Base-by-base conservation (phyloP, 2,888 invertebrate genomes). In the Plebejus anna region DNA sequence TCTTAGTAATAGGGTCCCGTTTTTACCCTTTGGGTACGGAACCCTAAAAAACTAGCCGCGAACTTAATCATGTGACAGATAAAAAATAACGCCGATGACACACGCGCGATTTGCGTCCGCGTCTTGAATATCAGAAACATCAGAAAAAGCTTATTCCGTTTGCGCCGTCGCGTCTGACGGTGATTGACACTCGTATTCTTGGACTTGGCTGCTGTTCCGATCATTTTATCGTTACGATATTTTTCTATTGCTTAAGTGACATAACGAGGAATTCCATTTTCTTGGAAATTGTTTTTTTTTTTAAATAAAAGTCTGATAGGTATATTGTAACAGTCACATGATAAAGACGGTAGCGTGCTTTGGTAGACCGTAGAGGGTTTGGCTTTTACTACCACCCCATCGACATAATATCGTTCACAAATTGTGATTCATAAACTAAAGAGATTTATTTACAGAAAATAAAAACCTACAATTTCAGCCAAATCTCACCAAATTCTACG, bases 31-130 rank as follows among this genome's bases (percentile, higher is more conserved):
- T 22, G 22, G 22, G 22, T 22, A 22, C 22, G 22, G 22, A 22
- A 22, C 22, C 22, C 22, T 22, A 61, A 61, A 61, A 61, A 61
- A 7, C 16, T n/a, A 59, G 61, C 61, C 89, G 88, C 86, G 82
- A 81, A 84, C 86, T 86, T 88, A 89, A 90, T 88, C 87, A 87
- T 85, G 87, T 88, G 91, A 90, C 90, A 88, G 86, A 91, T 90
- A 86, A 84, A 85, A 86, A 87, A 87, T 86, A 86, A 84, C 84
- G 82, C 80, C 80, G 71, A 80, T 80, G 82, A 81, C 83, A 77
- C 61, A n/a, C 32, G 36, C 22, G 75, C 61, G 71, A 59, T 32
- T 75, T 77, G 76, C 38, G 76, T 77, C 72, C 73, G 59, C 57
- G 36, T 78, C 78, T 72, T 72, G 66, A 70, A 61, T 71, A 73